phyloP scores from a whole-genome alignment of 2,113 vertebrate species.

The Burhinus oedicnemus region DNA sequence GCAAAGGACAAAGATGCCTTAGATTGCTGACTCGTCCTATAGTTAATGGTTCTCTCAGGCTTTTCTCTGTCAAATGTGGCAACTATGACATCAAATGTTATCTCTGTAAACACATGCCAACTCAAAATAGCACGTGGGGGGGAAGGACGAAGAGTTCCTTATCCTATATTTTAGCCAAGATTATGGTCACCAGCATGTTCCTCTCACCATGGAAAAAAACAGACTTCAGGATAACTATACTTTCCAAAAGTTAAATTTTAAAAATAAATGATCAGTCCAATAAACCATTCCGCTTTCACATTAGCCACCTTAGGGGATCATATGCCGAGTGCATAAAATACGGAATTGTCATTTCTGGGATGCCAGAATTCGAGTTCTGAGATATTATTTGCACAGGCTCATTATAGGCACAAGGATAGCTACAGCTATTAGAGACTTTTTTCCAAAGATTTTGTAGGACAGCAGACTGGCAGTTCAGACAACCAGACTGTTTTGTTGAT shows the following conservation, averaged over 20 bases:
- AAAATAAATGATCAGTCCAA: neutral
- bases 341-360: neutral
- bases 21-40: slow-evolving; percentile 46
- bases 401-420: neutral
- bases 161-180: slow-evolving; percentile 51
- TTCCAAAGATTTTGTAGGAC: neutral
- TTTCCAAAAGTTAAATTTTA: slow-evolving; percentile 5
- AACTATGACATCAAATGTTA: slow-evolving; percentile 68
- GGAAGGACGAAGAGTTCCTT: slow-evolving; percentile 25
- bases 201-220: neutral
- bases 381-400: neutral
- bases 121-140: slow-evolving; percentile 54
- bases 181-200: neutral
- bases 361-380: neutral
- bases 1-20: slow-evolving; percentile 68
- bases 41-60: slow-evolving; percentile 71
- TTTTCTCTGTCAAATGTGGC: slow-evolving; percentile 69
- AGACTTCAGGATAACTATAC: neutral
- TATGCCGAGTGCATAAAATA: neutral
- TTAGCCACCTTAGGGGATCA: neutral
- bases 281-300: neutral
- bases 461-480: neutral
- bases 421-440: neutral
- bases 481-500: slow-evolving; percentile 22
- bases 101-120: slow-evolving; percentile 68